Evolutionary conservation across 2,888 invertebrate species (phyloP).

Genomic region (Drosophila cognata): DNA sequence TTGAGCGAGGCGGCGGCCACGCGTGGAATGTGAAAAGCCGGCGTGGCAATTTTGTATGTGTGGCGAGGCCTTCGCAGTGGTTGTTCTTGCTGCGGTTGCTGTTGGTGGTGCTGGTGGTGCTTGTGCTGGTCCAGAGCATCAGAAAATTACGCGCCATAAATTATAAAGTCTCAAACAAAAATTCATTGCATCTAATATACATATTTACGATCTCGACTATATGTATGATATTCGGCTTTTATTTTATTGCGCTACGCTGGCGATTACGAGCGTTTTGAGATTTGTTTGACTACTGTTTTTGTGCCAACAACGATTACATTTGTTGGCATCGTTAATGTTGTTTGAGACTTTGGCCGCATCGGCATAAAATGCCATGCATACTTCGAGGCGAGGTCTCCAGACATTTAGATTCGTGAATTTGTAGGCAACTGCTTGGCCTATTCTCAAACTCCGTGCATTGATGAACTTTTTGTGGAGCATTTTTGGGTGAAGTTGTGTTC

Average conservation of each 20-base stretch:
- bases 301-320: slow-evolving; percentile 10
- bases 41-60: slow-evolving; percentile 51
- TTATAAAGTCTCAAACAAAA: slow-evolving; percentile 70
- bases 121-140: slow-evolving; percentile 44
- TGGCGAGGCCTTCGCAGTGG: neutral
- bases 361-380: slow-evolving; percentile 48
- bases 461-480: slow-evolving; percentile 55
- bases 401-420: slow-evolving; percentile 15
- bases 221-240: slow-evolving; percentile 43
- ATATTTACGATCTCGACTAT: slow-evolving; percentile 42
- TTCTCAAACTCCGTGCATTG: slow-evolving; percentile 54
- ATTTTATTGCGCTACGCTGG: slow-evolving; percentile 45
- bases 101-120: slow-evolving; percentile 19
- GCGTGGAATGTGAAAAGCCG: slow-evolving; percentile 73
- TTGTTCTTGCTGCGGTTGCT: slow-evolving; percentile 1
- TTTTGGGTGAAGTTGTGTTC: slow-evolving; percentile 48
- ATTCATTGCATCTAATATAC: slow-evolving; percentile 72
- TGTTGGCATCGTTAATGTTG: slow-evolving; percentile 11
- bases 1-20: slow-evolving; percentile 61
- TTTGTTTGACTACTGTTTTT: slow-evolving; percentile 33
- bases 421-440: slow-evolving; percentile 21
- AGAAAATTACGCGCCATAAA: slow-evolving; percentile 65
- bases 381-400: slow-evolving; percentile 37
- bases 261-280: slow-evolving; percentile 49
- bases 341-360: slow-evolving; percentile 15